Evolutionary conservation across 1,140 invertebrate genomes (phyloP).

Genomic region (Coelopa frigida): DNA sequence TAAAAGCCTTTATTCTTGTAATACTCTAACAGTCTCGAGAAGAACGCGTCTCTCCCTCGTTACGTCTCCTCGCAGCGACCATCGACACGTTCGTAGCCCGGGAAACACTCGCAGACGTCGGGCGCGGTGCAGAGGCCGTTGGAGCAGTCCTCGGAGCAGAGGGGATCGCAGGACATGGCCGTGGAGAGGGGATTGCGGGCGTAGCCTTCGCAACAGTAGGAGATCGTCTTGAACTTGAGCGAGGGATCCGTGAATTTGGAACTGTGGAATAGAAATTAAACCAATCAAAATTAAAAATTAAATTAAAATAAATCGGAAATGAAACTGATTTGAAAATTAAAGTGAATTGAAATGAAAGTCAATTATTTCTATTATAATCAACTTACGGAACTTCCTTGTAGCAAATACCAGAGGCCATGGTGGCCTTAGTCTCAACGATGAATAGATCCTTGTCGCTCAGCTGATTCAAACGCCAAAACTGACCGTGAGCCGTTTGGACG

Average conservation of each 20-base stretch:
- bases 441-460: constrained; percentile 19
- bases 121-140: constrained; percentile 51
- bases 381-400: constrained; percentile 54
- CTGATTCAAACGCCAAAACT: constrained; percentile 14
- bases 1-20: too few species aligned
- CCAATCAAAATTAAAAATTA: constrained; percentile 18
- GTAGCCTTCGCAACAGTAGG: constrained; percentile 33
- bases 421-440: constrained; percentile 34
- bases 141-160: constrained; percentile 49
- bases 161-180: constrained; percentile 47
- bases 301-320: constrained; percentile 12
- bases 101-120: constrained; percentile 47
- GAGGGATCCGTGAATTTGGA: constrained; percentile 23
- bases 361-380: neutral
- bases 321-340: constrained; percentile 1
- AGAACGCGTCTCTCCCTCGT: too few species aligned
- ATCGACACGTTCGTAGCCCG: constrained; percentile 19
- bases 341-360: neutral
- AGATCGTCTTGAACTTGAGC: constrained; percentile 22
- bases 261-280: constrained; percentile 14
- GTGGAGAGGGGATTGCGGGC: constrained; percentile 14
- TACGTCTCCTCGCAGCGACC: too few species aligned
- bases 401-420: constrained; percentile 47
- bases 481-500: too few species aligned
- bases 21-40: too few species aligned